Conservation (phyloP, 2,113 vertebrate genomes). For the Zapus hudsonius region DNA sequence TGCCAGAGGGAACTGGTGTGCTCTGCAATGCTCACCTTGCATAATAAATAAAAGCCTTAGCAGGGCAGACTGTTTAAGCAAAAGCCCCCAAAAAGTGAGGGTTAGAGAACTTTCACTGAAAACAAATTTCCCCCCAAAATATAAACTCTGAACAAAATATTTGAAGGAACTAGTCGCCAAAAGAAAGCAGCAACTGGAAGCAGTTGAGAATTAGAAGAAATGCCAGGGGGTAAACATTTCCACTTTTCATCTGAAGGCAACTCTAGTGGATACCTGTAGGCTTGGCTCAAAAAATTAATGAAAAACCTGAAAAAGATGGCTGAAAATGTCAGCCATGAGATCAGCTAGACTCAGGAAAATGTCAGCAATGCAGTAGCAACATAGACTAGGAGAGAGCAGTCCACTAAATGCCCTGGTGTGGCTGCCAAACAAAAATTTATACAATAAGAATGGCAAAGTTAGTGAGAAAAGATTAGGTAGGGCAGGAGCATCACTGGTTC, state of each 20-base stretch:
- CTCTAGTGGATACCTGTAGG: background rate
- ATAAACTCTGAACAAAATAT: background rate
- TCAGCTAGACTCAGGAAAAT: no score
- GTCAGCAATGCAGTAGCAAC: no score
- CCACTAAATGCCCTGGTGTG: no score
- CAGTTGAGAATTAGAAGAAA: background rate
- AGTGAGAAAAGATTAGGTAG: no score
- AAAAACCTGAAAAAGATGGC: no score
- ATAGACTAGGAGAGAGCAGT: no score
- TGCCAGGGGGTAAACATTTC: background rate
- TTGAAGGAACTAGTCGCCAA: background rate
- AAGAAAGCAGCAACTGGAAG: background rate
- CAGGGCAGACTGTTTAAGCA: background rate
- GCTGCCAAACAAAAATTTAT: no score
- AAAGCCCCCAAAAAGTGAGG: background rate
- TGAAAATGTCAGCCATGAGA: no score
- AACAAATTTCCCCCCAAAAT: background rate
- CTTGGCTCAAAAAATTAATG: no score
- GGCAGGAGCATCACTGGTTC: no score
- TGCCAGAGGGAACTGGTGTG: background rate
- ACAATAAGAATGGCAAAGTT: no score
- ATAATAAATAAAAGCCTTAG: background rate
- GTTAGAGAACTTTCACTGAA: slow-evolving; percentile 7
- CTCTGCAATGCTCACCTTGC: background rate
- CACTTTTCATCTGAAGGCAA: background rate